phyloP scores from a whole-genome alignment of 2,797 vertebrate species.

The Peromyscus nudipes region DNA sequence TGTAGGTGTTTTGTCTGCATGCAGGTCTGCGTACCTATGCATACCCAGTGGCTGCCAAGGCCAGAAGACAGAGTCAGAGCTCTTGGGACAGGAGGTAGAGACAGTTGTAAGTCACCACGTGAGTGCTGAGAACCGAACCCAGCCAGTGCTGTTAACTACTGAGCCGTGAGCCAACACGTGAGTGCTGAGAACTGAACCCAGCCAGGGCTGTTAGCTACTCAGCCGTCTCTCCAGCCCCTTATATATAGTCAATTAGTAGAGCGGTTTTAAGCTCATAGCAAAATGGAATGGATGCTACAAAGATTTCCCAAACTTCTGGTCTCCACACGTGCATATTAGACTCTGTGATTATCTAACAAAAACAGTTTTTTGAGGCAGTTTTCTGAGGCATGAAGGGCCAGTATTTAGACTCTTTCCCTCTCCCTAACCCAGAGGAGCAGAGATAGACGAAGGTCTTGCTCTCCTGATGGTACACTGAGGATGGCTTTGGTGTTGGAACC shows the following conservation, averaged over 20 bases:
- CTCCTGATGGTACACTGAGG: background rate
- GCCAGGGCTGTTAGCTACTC: too few relatives aligned
- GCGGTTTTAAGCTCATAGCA: background rate
- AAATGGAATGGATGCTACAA: background rate
- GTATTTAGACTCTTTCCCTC: background rate
- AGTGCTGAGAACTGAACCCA: background rate
- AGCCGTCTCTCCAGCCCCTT: background rate
- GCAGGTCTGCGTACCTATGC: background rate
- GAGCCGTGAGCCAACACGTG: background rate
- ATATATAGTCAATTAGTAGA: background rate
- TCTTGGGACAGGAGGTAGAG: background rate
- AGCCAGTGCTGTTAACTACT: too few relatives aligned
- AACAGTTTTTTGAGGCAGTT: background rate
- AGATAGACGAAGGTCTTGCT: background rate
- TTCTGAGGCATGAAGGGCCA: background rate
- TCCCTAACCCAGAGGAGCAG: background rate
- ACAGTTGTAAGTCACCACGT: background rate
- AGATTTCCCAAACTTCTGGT: too few relatives aligned
- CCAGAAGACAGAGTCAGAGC: background rate
- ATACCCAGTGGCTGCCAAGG: background rate
- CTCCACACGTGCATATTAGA: background rate
- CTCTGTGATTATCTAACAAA: background rate
- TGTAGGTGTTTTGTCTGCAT: background rate
- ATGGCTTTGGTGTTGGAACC: background rate
- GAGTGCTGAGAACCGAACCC: background rate